Percentiles rank a stretch among this genome's conserved stretches.
phyloP scores from a whole-genome alignment of 2,113 vertebrate genomes.

The Sclerurus mexicanus region DNA sequence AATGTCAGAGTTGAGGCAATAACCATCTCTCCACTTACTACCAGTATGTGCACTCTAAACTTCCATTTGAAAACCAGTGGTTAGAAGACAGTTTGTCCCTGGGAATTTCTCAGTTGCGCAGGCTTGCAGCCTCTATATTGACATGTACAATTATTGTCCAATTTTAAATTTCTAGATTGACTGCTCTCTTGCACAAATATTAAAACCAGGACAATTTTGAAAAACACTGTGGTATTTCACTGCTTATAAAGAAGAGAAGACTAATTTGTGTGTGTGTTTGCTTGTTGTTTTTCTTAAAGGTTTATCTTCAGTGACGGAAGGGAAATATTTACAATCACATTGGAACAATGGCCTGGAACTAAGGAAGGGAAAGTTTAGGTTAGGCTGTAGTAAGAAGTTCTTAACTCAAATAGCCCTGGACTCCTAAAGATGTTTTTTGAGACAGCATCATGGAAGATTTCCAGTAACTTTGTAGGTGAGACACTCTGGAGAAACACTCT shows the following conservation, averaged over 20 bases:
- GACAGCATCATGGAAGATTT: neutral
- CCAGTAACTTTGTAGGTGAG: neutral
- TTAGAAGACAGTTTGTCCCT: neutral
- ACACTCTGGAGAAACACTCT: neutral
- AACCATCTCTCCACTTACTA: neutral
- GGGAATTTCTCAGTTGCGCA: neutral
- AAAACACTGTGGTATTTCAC: slow-evolving; percentile 36
- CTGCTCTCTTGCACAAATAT: slow-evolving; percentile 13
- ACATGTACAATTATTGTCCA: neutral
- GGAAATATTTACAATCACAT: slow-evolving; percentile 63
- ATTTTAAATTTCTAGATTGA: neutral
- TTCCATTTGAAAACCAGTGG: slow-evolving; percentile 1
- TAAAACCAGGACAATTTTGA: slow-evolving; percentile 14
- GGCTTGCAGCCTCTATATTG: neutral
- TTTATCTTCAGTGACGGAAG: slow-evolving; percentile 71
- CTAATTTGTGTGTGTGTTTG: slow-evolving; percentile 30
- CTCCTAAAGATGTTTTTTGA: neutral
- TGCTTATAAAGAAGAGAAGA: slow-evolving; percentile 45
- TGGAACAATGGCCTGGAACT: slow-evolving; percentile 64
- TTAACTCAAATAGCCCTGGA: neutral
- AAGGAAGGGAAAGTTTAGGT: slow-evolving; percentile 60
- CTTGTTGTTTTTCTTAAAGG: slow-evolving; percentile 67
- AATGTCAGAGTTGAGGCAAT: neutral
- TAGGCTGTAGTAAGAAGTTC: slow-evolving; percentile 3
- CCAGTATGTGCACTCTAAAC: neutral